Evolutionary conservation across 37 sponge, comb jelly and placozoan genomes (phyloP).

Genomic region (Hormiphora californensis): DNA sequence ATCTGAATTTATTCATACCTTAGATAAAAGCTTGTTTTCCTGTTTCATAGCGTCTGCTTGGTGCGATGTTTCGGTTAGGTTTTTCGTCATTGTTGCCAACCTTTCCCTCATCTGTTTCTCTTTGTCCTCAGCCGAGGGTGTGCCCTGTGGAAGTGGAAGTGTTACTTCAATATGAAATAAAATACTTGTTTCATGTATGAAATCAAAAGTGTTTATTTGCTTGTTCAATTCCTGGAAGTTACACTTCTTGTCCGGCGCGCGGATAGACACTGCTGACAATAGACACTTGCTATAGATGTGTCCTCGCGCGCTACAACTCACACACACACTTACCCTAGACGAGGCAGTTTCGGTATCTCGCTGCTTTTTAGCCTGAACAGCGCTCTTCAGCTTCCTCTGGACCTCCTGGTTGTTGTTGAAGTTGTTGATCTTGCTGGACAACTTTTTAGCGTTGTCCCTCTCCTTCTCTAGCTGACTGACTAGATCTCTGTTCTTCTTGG

Average conservation of each 20-base stretch:
- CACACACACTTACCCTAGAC: not conserved
- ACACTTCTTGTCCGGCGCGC: slow-evolving; percentile 10
- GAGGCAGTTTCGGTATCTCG: no score
- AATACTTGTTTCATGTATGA: not conserved
- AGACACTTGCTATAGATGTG: not conserved
- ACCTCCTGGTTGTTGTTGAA: slow-evolving; percentile 29
- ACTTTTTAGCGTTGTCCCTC: not conserved
- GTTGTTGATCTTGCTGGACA: slow-evolving; percentile 9
- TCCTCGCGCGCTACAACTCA: not conserved
- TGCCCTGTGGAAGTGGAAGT: not conserved
- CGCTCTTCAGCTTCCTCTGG: slow-evolving; percentile 27
- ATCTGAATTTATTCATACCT: no score
- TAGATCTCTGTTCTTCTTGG: slow-evolving; percentile 44
- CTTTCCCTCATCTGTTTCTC: slow-evolving; percentile 11
- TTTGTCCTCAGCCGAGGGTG: not conserved
- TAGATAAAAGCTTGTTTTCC: slow-evolving; percentile 16
- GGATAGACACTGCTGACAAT: not conserved
- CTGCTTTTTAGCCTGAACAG: slow-evolving; percentile 11
- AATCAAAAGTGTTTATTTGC: no score
- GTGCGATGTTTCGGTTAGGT: not conserved
- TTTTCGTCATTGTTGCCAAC: not conserved
- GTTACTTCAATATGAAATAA: not conserved
- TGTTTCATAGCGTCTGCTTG: not conserved
- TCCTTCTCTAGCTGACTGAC: not conserved
- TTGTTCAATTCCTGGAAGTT: no score